Evolutionary conservation across 1,140 invertebrate species (phyloP).

Genomic region (Drosophila pandora): DNA sequence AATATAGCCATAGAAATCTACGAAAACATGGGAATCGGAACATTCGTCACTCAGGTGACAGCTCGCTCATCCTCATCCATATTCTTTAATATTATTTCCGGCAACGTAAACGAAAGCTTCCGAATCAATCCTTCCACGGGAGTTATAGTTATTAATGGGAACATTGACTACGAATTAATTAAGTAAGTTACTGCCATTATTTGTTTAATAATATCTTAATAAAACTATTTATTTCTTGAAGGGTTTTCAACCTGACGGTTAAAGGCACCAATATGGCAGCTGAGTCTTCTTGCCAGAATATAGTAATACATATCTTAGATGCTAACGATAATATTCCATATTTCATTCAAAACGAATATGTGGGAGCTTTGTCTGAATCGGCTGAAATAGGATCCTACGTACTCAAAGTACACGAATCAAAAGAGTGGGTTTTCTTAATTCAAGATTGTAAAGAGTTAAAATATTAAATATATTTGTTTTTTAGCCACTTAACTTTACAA

Average conservation of each 20-base stretch:
- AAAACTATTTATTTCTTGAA: slow-evolving; percentile 42
- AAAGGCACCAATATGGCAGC: slow-evolving; percentile 94
- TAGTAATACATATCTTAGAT: slow-evolving; percentile 91
- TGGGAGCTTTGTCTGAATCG: slow-evolving; percentile 89
- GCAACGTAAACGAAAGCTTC: slow-evolving; percentile 90
- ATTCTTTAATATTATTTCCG: slow-evolving; percentile 92
- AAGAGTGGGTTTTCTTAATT: slow-evolving; percentile 39
- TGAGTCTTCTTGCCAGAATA: slow-evolving; percentile 87
- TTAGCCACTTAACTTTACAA: slow-evolving; percentile 91
- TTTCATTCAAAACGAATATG: slow-evolving; percentile 89
- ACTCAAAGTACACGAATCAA: slow-evolving; percentile 84
- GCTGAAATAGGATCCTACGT: slow-evolving; percentile 89
- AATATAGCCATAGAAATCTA: slow-evolving; percentile 91
- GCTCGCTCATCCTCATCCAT: slow-evolving; percentile 91
- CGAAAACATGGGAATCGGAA: slow-evolving; percentile 92
- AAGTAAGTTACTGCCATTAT: slow-evolving; percentile 47
- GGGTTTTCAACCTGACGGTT: slow-evolving; percentile 93
- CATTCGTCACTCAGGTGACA: slow-evolving; percentile 90
- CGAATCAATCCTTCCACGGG: slow-evolving; percentile 94
- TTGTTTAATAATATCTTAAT: not conserved
- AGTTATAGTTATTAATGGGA: slow-evolving; percentile 89
- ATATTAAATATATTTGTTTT: slow-evolving; percentile 59
- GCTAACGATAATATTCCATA: slow-evolving; percentile 94
- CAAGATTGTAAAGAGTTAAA: not conserved
- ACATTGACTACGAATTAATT: slow-evolving; percentile 91